Base-by-base conservation (phyloP, 1,140 invertebrate genomes). In the Cyphomyrmex costatus region DNA sequence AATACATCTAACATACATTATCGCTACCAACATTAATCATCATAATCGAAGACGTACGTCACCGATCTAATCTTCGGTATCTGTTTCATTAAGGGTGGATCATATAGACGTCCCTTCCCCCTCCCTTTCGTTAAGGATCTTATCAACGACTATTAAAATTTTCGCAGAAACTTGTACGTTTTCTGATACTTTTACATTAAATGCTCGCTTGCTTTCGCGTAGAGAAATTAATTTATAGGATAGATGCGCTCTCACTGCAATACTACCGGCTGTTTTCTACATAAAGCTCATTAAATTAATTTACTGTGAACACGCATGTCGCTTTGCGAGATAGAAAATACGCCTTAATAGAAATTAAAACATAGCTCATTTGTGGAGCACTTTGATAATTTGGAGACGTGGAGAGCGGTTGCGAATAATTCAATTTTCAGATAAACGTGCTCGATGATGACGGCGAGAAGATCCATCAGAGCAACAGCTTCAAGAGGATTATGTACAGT, bases 401-500 rank as follows among this genome's bases (percentile, higher is more conserved):
- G 33, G 33, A 24, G 49, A 80, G 10, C 42, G 14, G 36, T 27
- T 49, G 33, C 63, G 42, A 46, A 16, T 42, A 24, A 49, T 49
- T 46, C 0, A 60, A 74, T 68, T 96, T 96, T n/a, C 94, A 96
- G 96, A 95, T 96, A 85, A 96, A 95, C 89, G 95, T 96, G 42
- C 91, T 95, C 80, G 95, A 96, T 74, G 96, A 97, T 92, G 95
- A 96, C 36, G 94, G 95, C 27, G 98, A 98, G 92, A 97, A 96
- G 90, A 98, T 98, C 92, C 98, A 98, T 91, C 98, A 99, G 94
- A 98, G 98, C 93, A 97, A 97, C 94, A 98, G 97, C 85, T 99
- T 98, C 96, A 98, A 98, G 94, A 97, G 98, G 93, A 96, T 99
- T 91, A 99, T 99, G 98, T 97, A 97, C 95, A 97, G 97, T 95